Evolutionary conservation across 2,797 vertebrate genomes (phyloP), one percentile per base, ranked within the genome.

Genomic region (Acridotheres tristis): DNA sequence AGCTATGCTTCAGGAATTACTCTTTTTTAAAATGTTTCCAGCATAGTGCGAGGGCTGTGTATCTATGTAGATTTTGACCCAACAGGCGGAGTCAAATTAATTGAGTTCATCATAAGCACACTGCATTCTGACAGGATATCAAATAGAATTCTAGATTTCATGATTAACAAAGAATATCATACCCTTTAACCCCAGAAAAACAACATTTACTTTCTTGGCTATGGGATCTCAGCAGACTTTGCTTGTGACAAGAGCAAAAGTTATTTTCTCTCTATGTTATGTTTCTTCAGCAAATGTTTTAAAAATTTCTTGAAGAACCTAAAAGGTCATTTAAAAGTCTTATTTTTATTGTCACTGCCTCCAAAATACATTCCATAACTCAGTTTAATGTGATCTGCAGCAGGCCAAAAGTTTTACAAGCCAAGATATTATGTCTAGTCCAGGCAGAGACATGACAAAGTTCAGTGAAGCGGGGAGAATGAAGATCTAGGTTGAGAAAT

Each of bases 311-410:
- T 95, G 57, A 96, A 92, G 88, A 96, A 95, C 92, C 76, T 95
- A 94, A 95, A 92, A 94, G 84, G 85, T 97, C 96, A 96, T 96
- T 96, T 84, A n/a, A 96, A 96, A 96, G 85, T 92, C 93, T 94
- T 97, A 80, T 96, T 97, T 97, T 97, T 97, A 97, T 96, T 97
- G 90, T 94, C 91, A 93, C 77, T 96, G 95, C 96, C 96, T 97
- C 88, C 90, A 97, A 93, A 97, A 95, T 69, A n/a, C 97, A 97
- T 97, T 97, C 96, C 96, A 85, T 96, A 96, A 88, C 94, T 96
- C 79, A 97, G 67, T 96, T 97, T 95, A 96, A 97, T 96, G 91
- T 75, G 94, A 29, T 97, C 86, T 96, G 89, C 90, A 93, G 95
- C 83, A 78, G 89, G 86, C 97, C 92, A 94, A 93, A 88, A 85